phyloP scores from a whole-genome alignment of 1,140 invertebrate species.

The Hetaerina americana region DNA sequence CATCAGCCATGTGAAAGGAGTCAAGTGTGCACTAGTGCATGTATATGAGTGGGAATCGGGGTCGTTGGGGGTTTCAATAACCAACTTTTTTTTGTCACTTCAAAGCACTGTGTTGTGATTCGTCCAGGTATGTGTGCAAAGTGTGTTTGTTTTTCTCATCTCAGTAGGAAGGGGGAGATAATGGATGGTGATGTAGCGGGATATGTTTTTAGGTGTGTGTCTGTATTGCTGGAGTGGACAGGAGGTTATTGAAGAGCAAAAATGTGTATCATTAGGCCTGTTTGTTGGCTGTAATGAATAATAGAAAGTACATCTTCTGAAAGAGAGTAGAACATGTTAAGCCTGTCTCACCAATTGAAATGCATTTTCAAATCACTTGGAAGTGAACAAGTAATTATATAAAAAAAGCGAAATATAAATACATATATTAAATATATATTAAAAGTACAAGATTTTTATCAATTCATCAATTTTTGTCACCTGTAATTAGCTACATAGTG shows the following conservation, averaged over 20 bases:
- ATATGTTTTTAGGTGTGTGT: background rate
- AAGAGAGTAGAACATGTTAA: background rate
- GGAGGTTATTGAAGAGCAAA: background rate
- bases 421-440: background rate
- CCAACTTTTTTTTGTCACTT: background rate
- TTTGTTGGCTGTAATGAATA: too few relatives aligned
- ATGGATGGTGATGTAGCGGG: background rate
- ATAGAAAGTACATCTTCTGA: background rate
- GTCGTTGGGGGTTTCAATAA: background rate
- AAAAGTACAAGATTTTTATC: background rate
- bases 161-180: background rate
- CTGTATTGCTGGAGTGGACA: background rate
- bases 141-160: background rate
- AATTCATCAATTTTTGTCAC: background rate
- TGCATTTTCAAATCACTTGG: background rate
- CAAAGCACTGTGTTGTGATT: background rate
- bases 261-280: background rate
- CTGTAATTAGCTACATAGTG: background rate
- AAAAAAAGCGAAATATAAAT: background rate
- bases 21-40: background rate
- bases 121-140: background rate
- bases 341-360: background rate
- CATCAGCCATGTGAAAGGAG: background rate
- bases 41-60: background rate
- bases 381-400: constrained; percentile 1